Base-by-base conservation (phyloP, 2,797 vertebrate species). In the Mallotus villosus region DNA sequence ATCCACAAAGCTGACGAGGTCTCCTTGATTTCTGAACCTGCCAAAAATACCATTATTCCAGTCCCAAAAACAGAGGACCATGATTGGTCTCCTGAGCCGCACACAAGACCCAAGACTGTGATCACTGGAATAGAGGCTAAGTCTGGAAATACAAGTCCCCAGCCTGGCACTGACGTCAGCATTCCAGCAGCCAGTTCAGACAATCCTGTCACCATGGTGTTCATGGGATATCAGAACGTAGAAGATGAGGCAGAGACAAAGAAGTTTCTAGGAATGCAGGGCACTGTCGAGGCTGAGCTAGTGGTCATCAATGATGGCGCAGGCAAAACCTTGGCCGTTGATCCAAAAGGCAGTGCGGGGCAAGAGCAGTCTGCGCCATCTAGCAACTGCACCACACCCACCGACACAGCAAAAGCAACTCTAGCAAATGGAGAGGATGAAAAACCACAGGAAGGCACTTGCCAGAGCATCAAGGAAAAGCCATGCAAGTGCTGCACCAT, bases 201-300 rank as follows among this genome's bases (percentile, higher is more conserved):
- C 60, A 92, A 95, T 27, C 96, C 97, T 0, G 94, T 99, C 77
- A 98, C 96, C 80, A 97, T 98, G 97, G 96, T 97, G 85, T 98
- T 98, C 84, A 97, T 97, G 95, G 97, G 97, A 8, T 98, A 97
- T 88, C 96, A 97, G 92, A 95, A 89, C 0, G 97, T 98, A 75
- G 96, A 97, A 85, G 97, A 97, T 0, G 95, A 96, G 84, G 90
- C 93, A 0, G 94, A 98, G 83, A 97, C 95, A 81, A 95, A 95
- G 91, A 96, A 93, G 81, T 95, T 96, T 0, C 88, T 98, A 78
- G 97, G 96, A 5, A 82, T 96, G 58, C 94, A 97, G 78, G 96
- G 95, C n/a, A 94, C 94, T 1, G 94, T 97, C 79, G 97, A 93
- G 14, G 97, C 96, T 0, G 96, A 98, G 92, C 92, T 97, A 63